A percentile compares a stretch with the other conserved stretches of the same genome.
phyloP scores from a whole-genome alignment of 2,888 invertebrate species.

The Lypha dubia region DNA sequence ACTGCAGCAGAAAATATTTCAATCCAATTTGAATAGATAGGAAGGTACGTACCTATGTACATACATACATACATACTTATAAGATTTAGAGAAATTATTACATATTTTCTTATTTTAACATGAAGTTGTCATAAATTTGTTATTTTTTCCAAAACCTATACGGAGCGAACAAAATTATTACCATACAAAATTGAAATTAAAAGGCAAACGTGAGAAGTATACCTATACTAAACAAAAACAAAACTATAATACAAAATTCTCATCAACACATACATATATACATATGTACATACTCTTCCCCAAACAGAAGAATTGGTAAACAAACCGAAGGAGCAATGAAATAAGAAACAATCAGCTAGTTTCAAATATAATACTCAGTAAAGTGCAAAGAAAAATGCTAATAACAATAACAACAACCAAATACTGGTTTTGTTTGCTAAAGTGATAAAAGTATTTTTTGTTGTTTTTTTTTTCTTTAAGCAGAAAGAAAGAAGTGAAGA shows the following conservation, averaged over 20 bases:
- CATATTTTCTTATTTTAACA: neutral
- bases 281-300: neutral
- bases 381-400: neutral
- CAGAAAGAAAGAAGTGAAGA: constrained; percentile 41
- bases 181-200: neutral
- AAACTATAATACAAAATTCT: neutral
- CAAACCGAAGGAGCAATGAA: constrained; percentile 24
- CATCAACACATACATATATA: neutral
- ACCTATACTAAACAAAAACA: neutral
- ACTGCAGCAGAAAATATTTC: no score
- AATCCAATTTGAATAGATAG: no score
- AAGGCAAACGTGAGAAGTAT: neutral
- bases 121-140: neutral
- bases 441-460: constrained; percentile 34
- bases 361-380: constrained; percentile 5
- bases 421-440: neutral
- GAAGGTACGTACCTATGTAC: no score
- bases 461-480: constrained; percentile 32
- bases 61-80: neutral
- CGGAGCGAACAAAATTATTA: no score
- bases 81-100: no score
- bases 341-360: constrained; percentile 19
- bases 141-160: no score
- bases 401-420: neutral
- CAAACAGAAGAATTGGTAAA: constrained; percentile 21